Percentiles rank a stretch among this genome's conserved stretches.
phyloP scores from a whole-genome alignment of 1,140 invertebrate species.

The Lordiphosa collinella region DNA sequence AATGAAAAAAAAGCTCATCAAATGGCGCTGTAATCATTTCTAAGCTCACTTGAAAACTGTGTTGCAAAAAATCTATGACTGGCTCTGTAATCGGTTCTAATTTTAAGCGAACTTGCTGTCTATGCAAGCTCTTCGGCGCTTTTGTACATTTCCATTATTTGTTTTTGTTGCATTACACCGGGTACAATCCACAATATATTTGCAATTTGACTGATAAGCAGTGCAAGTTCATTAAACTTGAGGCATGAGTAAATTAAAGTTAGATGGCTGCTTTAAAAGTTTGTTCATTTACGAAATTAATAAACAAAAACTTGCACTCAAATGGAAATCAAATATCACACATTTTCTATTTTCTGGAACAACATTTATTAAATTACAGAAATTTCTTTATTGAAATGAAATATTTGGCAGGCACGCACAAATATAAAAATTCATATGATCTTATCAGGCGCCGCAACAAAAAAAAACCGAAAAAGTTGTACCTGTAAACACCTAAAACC shows the following conservation, averaged over 20 bases:
- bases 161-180: slow-evolving; percentile 52
- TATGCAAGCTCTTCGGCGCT: slow-evolving; percentile 33
- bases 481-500: slow-evolving; percentile 46
- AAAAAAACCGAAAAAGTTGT: slow-evolving; percentile 26
- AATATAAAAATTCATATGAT: slow-evolving; percentile 40
- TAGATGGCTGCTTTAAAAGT: too few species aligned
- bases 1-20: too few species aligned
- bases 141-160: background rate
- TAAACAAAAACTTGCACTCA: too few species aligned
- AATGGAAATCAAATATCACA: too few species aligned
- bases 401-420: slow-evolving; percentile 32
- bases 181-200: slow-evolving; percentile 10
- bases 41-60: too few species aligned
- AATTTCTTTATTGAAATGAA: slow-evolving; percentile 27
- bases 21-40: too few species aligned
- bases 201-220: slow-evolving; percentile 47
- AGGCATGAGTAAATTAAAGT: background rate
- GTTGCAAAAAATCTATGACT: too few species aligned
- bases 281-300: too few species aligned
- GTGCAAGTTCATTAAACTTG: slow-evolving; percentile 63
- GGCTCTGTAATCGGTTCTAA: background rate
- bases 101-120: slow-evolving; percentile 10
- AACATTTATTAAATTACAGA: background rate
- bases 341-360: too few species aligned
- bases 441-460: slow-evolving; percentile 49